These are phyloP conservation scores for Ichneumon xanthorius DNA, from an alignment of 2,888 invertebrate species.

Conservation along the genomic window DNA sequence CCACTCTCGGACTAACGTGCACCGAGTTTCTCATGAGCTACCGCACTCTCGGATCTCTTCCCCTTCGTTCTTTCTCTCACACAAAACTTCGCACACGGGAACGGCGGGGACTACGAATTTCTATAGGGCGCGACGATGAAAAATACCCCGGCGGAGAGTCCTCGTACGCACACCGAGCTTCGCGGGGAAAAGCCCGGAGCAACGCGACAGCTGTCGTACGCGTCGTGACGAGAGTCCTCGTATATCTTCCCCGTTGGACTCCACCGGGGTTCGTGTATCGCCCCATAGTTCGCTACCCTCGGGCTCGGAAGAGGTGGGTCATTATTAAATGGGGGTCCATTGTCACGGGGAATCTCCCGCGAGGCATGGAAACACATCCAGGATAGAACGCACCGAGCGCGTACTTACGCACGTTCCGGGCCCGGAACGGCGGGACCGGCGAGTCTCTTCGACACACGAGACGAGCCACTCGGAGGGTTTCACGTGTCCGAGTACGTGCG, in stretches of 20 bases:
- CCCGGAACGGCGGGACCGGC: background rate
- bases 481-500: conserved; percentile 12
- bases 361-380: conserved; percentile 26
- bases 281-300: conserved; percentile 22
- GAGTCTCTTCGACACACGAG: conserved; percentile 24
- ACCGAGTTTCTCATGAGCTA: conserved; percentile 18
- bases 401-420: conserved; percentile 55
- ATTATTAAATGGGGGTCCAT: conserved; percentile 66
- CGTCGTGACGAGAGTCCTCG: conserved; percentile 28
- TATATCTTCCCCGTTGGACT: background rate
- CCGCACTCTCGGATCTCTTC: conserved; percentile 10
- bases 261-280: conserved; percentile 5
- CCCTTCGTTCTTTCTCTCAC: background rate
- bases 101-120: conserved; percentile 8
- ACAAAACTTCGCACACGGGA: background rate
- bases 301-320: conserved; percentile 51
- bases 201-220: conserved; percentile 33
- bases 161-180: background rate
- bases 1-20: conserved; percentile 5
- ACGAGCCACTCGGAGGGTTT: conserved; percentile 6
- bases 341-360: conserved; percentile 44
- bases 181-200: conserved; percentile 33
- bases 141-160: background rate
- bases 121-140: background rate
- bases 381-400: conserved; percentile 12